Percentiles rank a stretch among this genome's conserved stretches.
These are phyloP conservation scores for Scaeva pyrastri DNA, from an alignment of 2,888 invertebrate species.

Conservation along the genomic window DNA sequence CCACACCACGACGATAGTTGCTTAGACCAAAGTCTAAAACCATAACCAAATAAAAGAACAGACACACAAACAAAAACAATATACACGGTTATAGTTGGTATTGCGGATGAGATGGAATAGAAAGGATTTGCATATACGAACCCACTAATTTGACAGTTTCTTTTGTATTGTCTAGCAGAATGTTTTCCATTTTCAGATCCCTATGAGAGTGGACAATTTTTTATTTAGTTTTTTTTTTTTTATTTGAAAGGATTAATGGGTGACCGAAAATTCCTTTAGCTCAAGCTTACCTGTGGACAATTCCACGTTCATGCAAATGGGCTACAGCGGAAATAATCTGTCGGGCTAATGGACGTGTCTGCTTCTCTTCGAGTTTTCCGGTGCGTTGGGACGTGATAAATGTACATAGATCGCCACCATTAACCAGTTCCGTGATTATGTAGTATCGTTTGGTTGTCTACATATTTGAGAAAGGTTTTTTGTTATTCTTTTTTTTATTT, in stretches of 20 bases:
- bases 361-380: constrained; percentile 86
- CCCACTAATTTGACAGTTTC: constrained; percentile 90
- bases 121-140: constrained; percentile 79
- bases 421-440: constrained; percentile 89
- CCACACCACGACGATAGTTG: constrained; percentile 86
- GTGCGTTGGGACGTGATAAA: constrained; percentile 86
- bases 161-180: constrained; percentile 88
- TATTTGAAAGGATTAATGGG: constrained; percentile 40
- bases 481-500: background rate
- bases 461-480: background rate
- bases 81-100: too few relatives aligned
- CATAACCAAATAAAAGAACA: background rate
- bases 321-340: constrained; percentile 88
- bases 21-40: constrained; percentile 90
- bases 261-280: constrained; percentile 6
- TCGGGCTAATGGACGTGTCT: constrained; percentile 86
- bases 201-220: constrained; percentile 84
- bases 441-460: constrained; percentile 89
- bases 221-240: constrained; percentile 30
- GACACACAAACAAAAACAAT: background rate
- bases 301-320: constrained; percentile 88
- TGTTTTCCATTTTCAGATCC: constrained; percentile 92
- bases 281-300: constrained; percentile 87
- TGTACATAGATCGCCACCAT: constrained; percentile 89
- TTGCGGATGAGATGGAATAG: constrained; percentile 10